Evolutionary conservation across 2,888 invertebrate species (phyloP).

Genomic region (Andrena chrysosceles): DNA sequence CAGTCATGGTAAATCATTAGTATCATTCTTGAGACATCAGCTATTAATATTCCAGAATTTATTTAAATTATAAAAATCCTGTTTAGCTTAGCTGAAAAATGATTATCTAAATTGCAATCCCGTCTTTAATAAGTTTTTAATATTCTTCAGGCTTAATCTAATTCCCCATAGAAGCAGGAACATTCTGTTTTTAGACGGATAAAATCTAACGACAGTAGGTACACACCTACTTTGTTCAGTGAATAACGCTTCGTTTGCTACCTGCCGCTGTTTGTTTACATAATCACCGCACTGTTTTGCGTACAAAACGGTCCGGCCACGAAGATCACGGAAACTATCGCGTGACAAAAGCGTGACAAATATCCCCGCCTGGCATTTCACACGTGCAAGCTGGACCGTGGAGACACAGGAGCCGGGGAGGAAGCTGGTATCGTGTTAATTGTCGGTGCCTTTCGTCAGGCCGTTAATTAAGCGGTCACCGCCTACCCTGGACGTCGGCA

Average conservation of each 20-base stretch:
- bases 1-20: too few relatives aligned
- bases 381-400: slow-evolving; percentile 54
- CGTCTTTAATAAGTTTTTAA: too few relatives aligned
- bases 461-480: slow-evolving; percentile 80
- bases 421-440: slow-evolving; percentile 77
- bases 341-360: slow-evolving; percentile 36
- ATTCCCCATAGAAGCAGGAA: not conserved
- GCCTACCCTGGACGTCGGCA: slow-evolving; percentile 61
- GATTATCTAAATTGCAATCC: too few relatives aligned
- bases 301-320: not conserved
- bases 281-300: slow-evolving; percentile 20
- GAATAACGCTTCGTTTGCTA: not conserved
- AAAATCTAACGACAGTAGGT: slow-evolving; percentile 3
- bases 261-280: slow-evolving; percentile 47
- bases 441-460: slow-evolving; percentile 79
- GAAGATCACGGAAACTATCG: slow-evolving; percentile 16
- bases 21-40: too few relatives aligned
- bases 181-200: not conserved
- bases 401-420: slow-evolving; percentile 60
- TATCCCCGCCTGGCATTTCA: slow-evolving; percentile 53
- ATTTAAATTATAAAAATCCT: too few relatives aligned
- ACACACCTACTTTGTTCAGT: not conserved
- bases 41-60: too few relatives aligned
- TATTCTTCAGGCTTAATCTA: not conserved
- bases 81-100: too few relatives aligned